A percentile compares a stretch with the other conserved stretches of the same genome.
Evolutionary conservation across 2,888 invertebrate species (phyloP).

Genomic region (Latrodectus elegans): DNA sequence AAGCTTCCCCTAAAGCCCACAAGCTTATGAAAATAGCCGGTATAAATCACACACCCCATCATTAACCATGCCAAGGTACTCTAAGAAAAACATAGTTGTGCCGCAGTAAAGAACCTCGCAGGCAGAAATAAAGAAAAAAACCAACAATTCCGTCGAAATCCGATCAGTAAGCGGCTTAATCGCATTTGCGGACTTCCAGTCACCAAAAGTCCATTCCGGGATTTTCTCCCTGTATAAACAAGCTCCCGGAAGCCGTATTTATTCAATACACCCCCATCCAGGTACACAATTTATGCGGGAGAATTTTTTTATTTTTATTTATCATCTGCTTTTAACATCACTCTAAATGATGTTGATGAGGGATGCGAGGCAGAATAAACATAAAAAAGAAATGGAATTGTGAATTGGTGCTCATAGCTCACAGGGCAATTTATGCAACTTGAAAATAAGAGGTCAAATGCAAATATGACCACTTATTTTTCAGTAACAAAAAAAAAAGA

Average conservation of each 20-base stretch:
- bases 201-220: neutral
- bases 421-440: neutral
- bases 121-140: neutral
- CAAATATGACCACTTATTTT: neutral
- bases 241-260: neutral
- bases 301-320: too few species aligned
- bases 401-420: neutral
- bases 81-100: neutral
- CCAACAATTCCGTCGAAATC: neutral
- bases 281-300: neutral
- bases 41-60: neutral
- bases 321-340: too few species aligned
- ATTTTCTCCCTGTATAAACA: neutral
- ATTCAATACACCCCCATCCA: neutral
- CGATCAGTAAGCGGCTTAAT: slow-evolving; percentile 42
- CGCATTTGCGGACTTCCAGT: slow-evolving; percentile 33
- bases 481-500: neutral
- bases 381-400: neutral
- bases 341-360: too few species aligned
- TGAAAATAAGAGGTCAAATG: neutral
- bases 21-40: too few species aligned
- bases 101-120: neutral
- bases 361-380: neutral
- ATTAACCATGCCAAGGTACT: neutral
- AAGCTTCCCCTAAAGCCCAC: too few species aligned